Evolutionary conservation across 23 tunicate species (phyloP), one percentile per base, ranked within the genome.

Genomic region (Oikopleura dioica): DNA sequence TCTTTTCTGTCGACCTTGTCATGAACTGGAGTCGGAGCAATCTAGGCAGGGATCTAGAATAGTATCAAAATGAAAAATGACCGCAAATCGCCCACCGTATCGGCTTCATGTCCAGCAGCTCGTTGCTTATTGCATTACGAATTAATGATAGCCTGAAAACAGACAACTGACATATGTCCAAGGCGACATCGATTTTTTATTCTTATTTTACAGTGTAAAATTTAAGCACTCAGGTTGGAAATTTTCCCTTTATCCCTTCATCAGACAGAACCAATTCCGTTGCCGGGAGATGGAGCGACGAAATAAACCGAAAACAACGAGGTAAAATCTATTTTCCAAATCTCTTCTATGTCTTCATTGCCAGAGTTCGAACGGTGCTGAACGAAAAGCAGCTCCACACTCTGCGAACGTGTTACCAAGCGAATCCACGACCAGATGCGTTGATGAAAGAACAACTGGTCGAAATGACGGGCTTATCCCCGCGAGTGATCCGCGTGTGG

Each of bases 361-460:
- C n/a, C n/a, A 44, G 96, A 72, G 89, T 84, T 29, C 76, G 96
- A 77, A 89, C 96, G 5, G 96, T 89, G 30, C 59, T 89, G 32
- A 89, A 89, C 81, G 96, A 89, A 76, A 89, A 89, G 59, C 96
- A 89, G 37, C 84, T 89, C 33, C 89, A 82, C 80, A 84, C 89
- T 1, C 38, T 89, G 38, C 69, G 86, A 35, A 79, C 96, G 23
- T 89, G 89, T 78, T 89, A 89, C 81, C 86, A 83, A 34, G 89
- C 89, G 0, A 89, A 89, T 76, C 87, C 91, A 36, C 79, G 96
- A 35, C 96, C 96, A 16, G 96, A 89, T 79, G 96, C 96, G 31
- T 72, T 89, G 0, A 89, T 89, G 96, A 89, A 89, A 76, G 96
- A 89, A 76, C 96, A 89, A 79, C 82, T 89, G 58, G 87, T 86